Base-by-base conservation (phyloP, 2,888 invertebrate genomes). In the Schrankia costaestrigalis region DNA sequence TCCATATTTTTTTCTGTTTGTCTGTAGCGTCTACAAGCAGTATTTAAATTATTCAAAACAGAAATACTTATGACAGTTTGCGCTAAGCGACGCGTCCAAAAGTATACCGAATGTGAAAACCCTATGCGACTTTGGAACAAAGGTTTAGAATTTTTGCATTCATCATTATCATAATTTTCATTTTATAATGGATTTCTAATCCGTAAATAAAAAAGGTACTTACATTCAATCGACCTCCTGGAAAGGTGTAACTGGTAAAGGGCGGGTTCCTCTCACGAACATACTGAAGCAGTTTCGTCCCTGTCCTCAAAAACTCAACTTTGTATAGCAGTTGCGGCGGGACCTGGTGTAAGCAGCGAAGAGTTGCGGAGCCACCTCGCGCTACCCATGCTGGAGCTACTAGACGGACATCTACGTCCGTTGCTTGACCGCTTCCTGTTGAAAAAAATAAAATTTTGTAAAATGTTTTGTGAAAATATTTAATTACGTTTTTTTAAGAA, bases 311-410 rank as follows among this genome's bases (percentile, higher is more conserved):
- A 66, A 89, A 89, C 56, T 88, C 89, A 39, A 95, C 94, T 79
- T 95, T 95, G 89, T 94, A 93, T 22, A 95, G 89, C 53, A 93
- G 90, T 60, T 93, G 92, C 9, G 92, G 90, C 17, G 90, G 89
- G 40, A 95, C 94, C 71, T 92, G 93, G 82, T 95, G 94, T 32
- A 92, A 90, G 78, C 95, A 95, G 56, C 90, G 89, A 32, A 95
- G 84, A 15, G 90, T 90, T 36, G 93, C 94, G 25, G 93, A 92
- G 28, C 92, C 91, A 18, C 93, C 93, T 45, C 91, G 89, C 33
- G 93, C 91, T 44, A 94, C 94, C 85, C 94, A 95, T 64, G 92
- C 89, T n/a, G 92, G 93, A 27, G 92, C 91, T 35, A 90, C 83
- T 60, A 93, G 80, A 37, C 91, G 89, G 51, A 93, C 92, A 44